These are phyloP conservation scores for Gandaritis pyraliata DNA, from an alignment of 2,888 invertebrate genomes.

Conservation along the genomic window DNA sequence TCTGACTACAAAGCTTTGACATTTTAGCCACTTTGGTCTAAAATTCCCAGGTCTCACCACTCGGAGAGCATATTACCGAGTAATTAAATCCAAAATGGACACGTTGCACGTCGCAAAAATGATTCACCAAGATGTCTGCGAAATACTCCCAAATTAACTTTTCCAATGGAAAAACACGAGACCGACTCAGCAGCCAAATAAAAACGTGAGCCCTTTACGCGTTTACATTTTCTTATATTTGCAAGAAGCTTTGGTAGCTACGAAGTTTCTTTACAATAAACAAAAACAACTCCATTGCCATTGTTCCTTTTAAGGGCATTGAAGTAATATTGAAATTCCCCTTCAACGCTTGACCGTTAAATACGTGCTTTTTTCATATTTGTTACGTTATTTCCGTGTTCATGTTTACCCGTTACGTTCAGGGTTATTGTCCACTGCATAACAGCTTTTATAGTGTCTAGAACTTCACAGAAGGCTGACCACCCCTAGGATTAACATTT, in stretches of 20 bases:
- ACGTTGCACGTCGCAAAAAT: constrained; percentile 3
- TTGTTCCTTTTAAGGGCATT: not conserved
- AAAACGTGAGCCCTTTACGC: constrained; percentile 14
- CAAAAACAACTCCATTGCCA: no score
- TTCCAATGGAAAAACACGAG: constrained; percentile 12
- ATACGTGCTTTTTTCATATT: constrained; percentile 30
- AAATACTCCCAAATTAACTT: constrained; percentile 19
- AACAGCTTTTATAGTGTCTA: constrained; percentile 3
- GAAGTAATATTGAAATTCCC: constrained; percentile 2
- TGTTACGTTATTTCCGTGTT: constrained; percentile 39
- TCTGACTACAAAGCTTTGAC: no score
- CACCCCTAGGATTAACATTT: constrained; percentile 40
- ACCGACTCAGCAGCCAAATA: constrained; percentile 11
- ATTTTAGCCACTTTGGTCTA: no score
- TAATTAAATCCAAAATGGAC: not conserved
- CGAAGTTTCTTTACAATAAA: not conserved
- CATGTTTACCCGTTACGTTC: constrained; percentile 35
- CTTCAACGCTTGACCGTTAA: constrained; percentile 8
- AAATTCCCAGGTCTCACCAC: no score
- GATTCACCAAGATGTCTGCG: constrained; percentile 1
- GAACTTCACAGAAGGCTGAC: constrained; percentile 35
- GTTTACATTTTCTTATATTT: constrained; percentile 2
- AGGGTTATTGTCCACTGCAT: constrained; percentile 39
- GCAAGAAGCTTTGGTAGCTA: not conserved
- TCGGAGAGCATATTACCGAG: no score